Evolutionary conservation across 2,797 vertebrate species (phyloP), one percentile per base, ranked within the genome.

Genomic region (Characodon lateralis): DNA sequence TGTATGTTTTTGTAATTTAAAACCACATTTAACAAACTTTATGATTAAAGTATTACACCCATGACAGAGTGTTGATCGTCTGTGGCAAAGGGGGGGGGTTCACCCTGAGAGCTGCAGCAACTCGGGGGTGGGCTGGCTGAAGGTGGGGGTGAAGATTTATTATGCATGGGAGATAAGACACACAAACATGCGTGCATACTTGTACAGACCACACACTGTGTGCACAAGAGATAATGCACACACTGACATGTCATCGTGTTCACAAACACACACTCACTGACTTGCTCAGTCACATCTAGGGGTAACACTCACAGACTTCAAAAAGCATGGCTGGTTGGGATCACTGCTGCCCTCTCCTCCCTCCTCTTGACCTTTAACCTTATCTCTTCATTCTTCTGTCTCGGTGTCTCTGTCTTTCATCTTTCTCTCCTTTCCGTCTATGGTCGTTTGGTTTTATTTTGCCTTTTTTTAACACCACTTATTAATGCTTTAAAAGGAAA

Each of bases 341-440:
- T 91, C 89, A 87, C 71, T 28, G 61, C 78, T 84, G 74, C 78
- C 85, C 83, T 90, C 86, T 87, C 84, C 89, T 86, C 88, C 88
- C 87, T 89, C 84, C 89, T 91, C 92, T 92, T 92, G 84, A 93
- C 90, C 87, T 83, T 81, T 89, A 3, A 92, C 86, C 89, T 78
- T 53, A 70, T 79, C 82, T 86, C 85, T 79, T 89, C 83, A 78
- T 82, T 85, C 83, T 76, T 69, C 61, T 51, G 77, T 85, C 85
- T 78, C 76, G 31, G 66, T 56, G 13, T 78, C 81, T 81, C 82
- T 83, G 74, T 88, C 89, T 91, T 88, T 91, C 78, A 83, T 89
- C 88, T 86, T 35, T 51, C 82, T 86, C 78, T 73, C 78, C 72
- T 81, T 76, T 48, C 43, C 82, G 26, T 76, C 26, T 74, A 18